These are phyloP conservation scores for Agonopterix subpropinquella DNA, from an alignment of 2,888 invertebrate genomes.

Conservation along the genomic window DNA sequence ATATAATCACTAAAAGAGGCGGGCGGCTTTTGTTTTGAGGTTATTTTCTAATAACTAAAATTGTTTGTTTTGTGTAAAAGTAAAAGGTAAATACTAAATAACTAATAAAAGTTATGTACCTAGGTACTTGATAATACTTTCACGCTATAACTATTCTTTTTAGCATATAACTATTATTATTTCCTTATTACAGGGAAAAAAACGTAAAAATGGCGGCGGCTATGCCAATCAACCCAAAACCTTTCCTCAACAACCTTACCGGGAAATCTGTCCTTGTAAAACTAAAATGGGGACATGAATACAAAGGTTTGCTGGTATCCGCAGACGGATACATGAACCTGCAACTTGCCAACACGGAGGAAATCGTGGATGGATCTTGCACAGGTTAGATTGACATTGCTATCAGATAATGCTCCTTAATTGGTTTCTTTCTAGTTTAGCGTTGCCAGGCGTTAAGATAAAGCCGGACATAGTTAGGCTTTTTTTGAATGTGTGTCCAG, in stretches of 20 bases:
- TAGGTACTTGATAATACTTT: neutral
- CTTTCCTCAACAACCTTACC: conserved; percentile 97
- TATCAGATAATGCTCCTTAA: no score
- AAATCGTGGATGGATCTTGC: conserved; percentile 93
- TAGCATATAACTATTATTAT: neutral
- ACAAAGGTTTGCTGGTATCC: conserved; percentile 98
- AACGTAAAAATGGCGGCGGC: conserved; percentile 81
- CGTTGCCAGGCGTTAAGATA: no score
- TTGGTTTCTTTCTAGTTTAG: no score
- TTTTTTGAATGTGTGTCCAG: no score
- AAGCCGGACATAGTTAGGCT: no score
- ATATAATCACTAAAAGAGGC: no score
- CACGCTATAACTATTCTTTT: neutral
- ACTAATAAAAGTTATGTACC: no score
- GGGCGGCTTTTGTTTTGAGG: neutral
- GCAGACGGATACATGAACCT: conserved; percentile 99
- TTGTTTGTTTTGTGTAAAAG: neutral
- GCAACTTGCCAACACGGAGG: conserved; percentile 98
- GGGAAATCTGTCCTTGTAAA: conserved; percentile 99
- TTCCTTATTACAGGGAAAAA: conserved; percentile 18
- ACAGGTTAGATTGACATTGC: conserved; percentile 78
- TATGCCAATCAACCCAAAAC: conserved; percentile 99
- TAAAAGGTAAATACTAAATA: neutral
- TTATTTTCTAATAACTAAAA: neutral
- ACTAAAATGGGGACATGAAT: conserved; percentile 99